These are phyloP conservation scores for Pseudobourletiella spinata DNA, from an alignment of 1,140 invertebrate species.

Conservation along the genomic window DNA sequence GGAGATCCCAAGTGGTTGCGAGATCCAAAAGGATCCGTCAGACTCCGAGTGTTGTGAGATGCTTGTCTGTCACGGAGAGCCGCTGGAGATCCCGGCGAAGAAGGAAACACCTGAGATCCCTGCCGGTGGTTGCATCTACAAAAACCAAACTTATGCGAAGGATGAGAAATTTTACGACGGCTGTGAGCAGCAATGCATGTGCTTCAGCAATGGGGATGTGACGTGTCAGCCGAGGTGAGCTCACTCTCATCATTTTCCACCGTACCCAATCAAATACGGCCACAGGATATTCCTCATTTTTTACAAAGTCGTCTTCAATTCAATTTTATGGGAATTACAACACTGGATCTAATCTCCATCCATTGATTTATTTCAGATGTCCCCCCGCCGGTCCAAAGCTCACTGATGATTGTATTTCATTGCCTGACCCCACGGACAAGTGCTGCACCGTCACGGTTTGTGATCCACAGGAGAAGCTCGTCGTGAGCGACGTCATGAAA, in stretches of 20 bases:
- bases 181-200: conserved; percentile 65
- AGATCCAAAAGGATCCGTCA: conserved; percentile 34
- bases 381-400: conserved; percentile 43
- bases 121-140: conserved; percentile 58
- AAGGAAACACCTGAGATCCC: conserved; percentile 38
- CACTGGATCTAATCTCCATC: no score
- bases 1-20: conserved; percentile 34
- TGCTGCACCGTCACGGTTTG: conserved; percentile 62
- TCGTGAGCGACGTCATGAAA: conserved; percentile 34
- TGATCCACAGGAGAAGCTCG: conserved; percentile 19
- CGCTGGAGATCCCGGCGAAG: conserved; percentile 18
- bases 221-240: conserved; percentile 58
- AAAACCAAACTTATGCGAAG: conserved; percentile 59
- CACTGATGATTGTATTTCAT: conserved; percentile 58
- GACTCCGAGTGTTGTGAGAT: conserved; percentile 42
- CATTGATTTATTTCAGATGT: conserved; percentile 48
- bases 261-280: no score
- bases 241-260: no score
- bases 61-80: conserved; percentile 38
- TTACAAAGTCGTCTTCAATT: no score
- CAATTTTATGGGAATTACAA: no score
- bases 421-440: conserved; percentile 63
- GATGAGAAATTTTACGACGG: conserved; percentile 66
- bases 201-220: conserved; percentile 59
- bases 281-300: no score